phyloP scores from a whole-genome alignment of 2,113 vertebrate species.

The Nematolebias whitei region DNA sequence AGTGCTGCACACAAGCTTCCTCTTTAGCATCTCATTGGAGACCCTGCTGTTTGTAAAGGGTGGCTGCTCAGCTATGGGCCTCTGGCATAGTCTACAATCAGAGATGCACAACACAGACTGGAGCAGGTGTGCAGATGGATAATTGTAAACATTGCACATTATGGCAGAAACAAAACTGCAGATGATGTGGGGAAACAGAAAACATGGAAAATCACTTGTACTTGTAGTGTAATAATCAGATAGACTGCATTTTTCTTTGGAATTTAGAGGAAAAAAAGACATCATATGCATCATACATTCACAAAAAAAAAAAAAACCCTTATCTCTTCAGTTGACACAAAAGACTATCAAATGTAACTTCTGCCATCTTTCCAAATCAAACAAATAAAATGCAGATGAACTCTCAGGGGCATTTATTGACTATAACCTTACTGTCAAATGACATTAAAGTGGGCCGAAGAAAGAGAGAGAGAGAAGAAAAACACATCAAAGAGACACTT shows the following conservation, averaged over 20 bases:
- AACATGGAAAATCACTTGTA: background rate
- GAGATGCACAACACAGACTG: constrained; percentile 23
- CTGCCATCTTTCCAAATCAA: constrained; percentile 66
- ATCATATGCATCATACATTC: constrained; percentile 44
- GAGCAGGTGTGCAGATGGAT: constrained; percentile 58
- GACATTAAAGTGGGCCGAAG: constrained; percentile 57
- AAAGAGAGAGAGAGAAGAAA: constrained; percentile 12
- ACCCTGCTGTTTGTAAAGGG: constrained; percentile 47
- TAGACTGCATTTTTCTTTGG: constrained; percentile 2
- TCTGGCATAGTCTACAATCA: constrained; percentile 18
- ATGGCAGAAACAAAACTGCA: constrained; percentile 18
- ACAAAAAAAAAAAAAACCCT: constrained; percentile 33
- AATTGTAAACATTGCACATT: constrained; percentile 40
- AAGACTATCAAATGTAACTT: constrained; percentile 68
- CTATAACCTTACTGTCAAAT: constrained; percentile 58
- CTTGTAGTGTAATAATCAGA: constrained; percentile 15
- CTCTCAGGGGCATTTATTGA: constrained; percentile 57
- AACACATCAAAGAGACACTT: constrained; percentile 41
- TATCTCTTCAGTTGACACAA: constrained; percentile 54
- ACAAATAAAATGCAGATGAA: constrained; percentile 62
- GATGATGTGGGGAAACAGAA: constrained; percentile 17
- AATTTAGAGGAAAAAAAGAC: constrained; percentile 6
- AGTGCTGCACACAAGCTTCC: constrained; percentile 35
- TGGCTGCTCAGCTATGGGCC: constrained; percentile 38
- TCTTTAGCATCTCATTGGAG: constrained; percentile 38